Conservation (phyloP, 1,140 invertebrate genomes). For the Drosophila micromelanica region DNA sequence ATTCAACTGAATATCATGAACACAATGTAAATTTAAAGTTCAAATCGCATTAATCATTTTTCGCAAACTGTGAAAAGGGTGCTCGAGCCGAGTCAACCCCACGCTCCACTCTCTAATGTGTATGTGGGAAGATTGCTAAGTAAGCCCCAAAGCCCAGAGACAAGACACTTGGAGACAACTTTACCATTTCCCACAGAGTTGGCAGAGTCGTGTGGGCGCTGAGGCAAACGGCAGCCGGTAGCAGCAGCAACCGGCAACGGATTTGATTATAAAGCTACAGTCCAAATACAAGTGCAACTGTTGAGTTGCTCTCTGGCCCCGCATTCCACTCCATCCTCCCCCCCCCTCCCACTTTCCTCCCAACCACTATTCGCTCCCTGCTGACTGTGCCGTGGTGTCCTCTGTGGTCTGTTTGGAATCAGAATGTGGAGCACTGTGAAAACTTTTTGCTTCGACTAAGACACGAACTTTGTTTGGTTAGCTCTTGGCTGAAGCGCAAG, state of each 20-base stretch:
- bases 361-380: not conserved
- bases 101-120: conserved; percentile 5
- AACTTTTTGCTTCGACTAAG: conserved; percentile 37
- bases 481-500: conserved; percentile 36
- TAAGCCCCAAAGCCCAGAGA: conserved; percentile 15
- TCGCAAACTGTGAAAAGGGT: conserved; percentile 56
- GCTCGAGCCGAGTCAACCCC: conserved; percentile 8
- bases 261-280: conserved; percentile 70
- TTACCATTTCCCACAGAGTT: conserved; percentile 30
- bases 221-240: not conserved
- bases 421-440: conserved; percentile 9
- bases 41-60: conserved; percentile 82
- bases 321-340: not conserved
- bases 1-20: conserved; percentile 82
- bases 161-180: conserved; percentile 50
- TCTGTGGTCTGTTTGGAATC: conserved; percentile 11
- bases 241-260: conserved; percentile 34
- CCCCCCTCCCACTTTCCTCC: not conserved
- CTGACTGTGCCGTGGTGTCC: not conserved
- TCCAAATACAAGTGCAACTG: conserved; percentile 54
- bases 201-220: not conserved
- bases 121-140: conserved; percentile 17
- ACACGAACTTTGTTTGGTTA: conserved; percentile 61
- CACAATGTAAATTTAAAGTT: conserved; percentile 82
- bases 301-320: conserved; percentile 28